Evolutionary conservation across 2,888 invertebrate species (phyloP).

Genomic region (Sinopyrophorus schimmeli): DNA sequence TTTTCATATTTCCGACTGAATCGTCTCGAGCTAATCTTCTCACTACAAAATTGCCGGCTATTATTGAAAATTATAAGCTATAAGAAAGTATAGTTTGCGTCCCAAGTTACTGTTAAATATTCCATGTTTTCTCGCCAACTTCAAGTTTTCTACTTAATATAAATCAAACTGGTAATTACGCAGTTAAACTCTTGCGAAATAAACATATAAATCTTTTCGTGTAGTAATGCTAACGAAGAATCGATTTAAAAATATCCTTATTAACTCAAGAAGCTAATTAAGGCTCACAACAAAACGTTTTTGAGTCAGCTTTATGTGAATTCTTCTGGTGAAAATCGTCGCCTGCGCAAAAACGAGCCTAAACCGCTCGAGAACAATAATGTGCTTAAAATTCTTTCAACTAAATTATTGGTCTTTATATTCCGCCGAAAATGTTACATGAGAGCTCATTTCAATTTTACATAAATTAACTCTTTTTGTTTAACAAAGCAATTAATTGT

Average conservation of each 20-base stretch:
- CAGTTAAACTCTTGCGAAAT: neutral
- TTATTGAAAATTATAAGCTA: conserved; percentile 2
- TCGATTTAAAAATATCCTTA: conserved; percentile 16
- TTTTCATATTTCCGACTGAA: neutral
- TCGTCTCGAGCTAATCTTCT: conserved; percentile 8
- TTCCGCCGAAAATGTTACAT: no score
- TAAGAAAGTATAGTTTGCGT: neutral
- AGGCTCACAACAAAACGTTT: conserved; percentile 18
- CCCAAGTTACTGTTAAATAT: conserved; percentile 2
- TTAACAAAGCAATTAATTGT: no score
- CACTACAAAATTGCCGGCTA: conserved; percentile 1
- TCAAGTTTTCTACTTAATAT: conserved; percentile 4
- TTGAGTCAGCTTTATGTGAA: conserved; percentile 16
- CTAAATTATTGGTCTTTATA: conserved; percentile 18
- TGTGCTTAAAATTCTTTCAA: conserved; percentile 23
- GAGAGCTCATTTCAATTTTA: no score
- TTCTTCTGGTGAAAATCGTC: conserved; percentile 28
- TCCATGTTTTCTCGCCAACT: conserved; percentile 5
- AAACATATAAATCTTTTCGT: conserved; percentile 3
- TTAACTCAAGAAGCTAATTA: conserved; percentile 26
- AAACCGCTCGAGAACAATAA: conserved; percentile 23
- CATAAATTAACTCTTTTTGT: no score
- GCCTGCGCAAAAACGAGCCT: conserved; percentile 9
- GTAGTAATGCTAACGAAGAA: conserved; percentile 5
- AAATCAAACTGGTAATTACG: conserved; percentile 5